Conservation (phyloP, 2,113 vertebrate species). For the Pogona vitticeps region DNA sequence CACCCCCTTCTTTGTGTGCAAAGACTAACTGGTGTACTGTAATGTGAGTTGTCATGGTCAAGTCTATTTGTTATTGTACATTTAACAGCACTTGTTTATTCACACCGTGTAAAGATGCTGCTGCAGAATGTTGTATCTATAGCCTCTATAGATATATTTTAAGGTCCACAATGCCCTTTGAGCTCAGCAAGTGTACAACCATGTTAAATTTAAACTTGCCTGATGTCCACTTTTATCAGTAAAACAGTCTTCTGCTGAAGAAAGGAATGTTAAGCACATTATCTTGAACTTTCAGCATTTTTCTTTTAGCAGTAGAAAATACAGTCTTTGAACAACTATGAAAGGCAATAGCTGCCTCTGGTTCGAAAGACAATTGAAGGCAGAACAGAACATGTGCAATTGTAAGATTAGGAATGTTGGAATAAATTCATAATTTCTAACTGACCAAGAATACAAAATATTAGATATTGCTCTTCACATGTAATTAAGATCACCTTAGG, state of each 20-base stretch:
- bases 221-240: conserved; percentile 21
- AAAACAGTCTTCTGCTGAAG: conserved; percentile 31
- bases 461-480: conserved; percentile 29
- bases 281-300: conserved; percentile 41
- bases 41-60: too few relatives aligned
- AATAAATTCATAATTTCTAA: conserved; percentile 39
- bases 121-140: conserved; percentile 24
- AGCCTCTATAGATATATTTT: neutral
- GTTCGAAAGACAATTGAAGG: conserved; percentile 29
- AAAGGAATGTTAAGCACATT: conserved; percentile 34
- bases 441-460: conserved; percentile 2
- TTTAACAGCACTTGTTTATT: neutral
- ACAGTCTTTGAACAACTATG: conserved; percentile 20
- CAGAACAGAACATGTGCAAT: neutral
- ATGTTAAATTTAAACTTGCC: conserved; percentile 4
- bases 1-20: neutral
- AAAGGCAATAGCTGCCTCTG: conserved; percentile 15
- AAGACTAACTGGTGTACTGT: too few relatives aligned
- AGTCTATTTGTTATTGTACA: neutral
- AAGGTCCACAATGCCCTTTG: neutral
- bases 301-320: conserved; percentile 44
- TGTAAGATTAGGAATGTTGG: conserved; percentile 17
- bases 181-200: conserved; percentile 15
- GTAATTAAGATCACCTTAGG: conserved; percentile 15
- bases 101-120: conserved; percentile 5